Evolutionary conservation across 1,140 invertebrate species (phyloP), one percentile per base, ranked within the genome.

Genomic region (Leptestheria dahalacensis): DNA sequence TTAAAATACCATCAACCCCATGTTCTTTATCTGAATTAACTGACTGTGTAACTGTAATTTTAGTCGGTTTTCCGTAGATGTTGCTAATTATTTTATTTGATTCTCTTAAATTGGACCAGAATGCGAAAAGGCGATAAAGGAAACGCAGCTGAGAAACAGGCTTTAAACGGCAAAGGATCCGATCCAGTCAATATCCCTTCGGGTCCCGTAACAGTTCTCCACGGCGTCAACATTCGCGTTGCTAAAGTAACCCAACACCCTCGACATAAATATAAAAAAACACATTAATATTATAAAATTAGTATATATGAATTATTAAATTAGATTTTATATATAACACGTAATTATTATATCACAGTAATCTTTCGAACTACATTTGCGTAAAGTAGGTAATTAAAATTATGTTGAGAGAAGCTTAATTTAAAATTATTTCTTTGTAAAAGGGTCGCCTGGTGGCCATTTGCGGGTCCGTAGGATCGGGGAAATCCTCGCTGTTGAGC

Each of bases 381-480:
- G 65, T 4, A 70, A 70, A 64, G 69, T 71, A 63, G 56, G 33
- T 52, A 50, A 23, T 18, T 50, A 50, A 50, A n/a, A n/a, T n/a
- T n/a, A n/a, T n/a, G n/a, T n/a, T n/a, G n/a, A n/a, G n/a, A 23
- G 24, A 18, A 15, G 1, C 15, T 53, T 23, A 2, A 2, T n/a
- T 53, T 23, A 2, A 18, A 15, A 18, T 53, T 2, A 54, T 18
- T 53, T 53, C n/a, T 50, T 24, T 65, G 49, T 65, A 50, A 28
- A 69, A 81, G 72, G 78, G 78, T 20, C 73, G 75, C 62, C 64
- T 84, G 21, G 68, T 84, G 58, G 83, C 81, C 25, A 73, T 86
- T 23, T 83, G 81, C 66, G 84, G 84, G 3, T 66, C 71, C 12
- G 80, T 85, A 9, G 83, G 82, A 15, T 74, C 75, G 66, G 84